A percentile compares a stretch with the other conserved stretches of the same genome.
These are phyloP conservation scores for Morpho achilles DNA, from an alignment of 2,888 invertebrate species.

Conservation along the genomic window DNA sequence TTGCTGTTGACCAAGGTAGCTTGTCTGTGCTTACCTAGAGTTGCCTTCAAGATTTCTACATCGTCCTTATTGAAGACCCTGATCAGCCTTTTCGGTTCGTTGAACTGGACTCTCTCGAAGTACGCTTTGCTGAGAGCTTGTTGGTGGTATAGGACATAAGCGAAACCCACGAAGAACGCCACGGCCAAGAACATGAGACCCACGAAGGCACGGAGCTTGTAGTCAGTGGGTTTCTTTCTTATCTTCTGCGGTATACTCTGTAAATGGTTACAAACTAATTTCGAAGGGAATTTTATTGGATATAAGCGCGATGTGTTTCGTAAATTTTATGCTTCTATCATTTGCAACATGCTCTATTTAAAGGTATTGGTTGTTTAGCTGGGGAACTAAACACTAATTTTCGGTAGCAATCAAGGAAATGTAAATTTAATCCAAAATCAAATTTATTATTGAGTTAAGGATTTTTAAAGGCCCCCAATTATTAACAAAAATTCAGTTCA, in stretches of 20 bases:
- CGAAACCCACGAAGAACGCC: constrained; percentile 89
- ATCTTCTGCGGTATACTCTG: constrained; percentile 87
- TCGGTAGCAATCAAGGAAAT: no score
- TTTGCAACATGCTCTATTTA: no score
- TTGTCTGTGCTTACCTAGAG: constrained; percentile 66
- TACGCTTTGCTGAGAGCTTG: constrained; percentile 90
- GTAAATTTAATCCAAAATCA: no score
- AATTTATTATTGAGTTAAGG: no score
- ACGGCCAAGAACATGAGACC: constrained; percentile 89
- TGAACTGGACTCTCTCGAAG: constrained; percentile 91
- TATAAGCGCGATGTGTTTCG: no score
- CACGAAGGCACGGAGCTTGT: constrained; percentile 90
- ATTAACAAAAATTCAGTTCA: no score
- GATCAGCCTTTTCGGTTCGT: constrained; percentile 85
- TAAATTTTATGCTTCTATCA: no score
- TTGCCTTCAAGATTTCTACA: constrained; percentile 83
- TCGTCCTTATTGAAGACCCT: constrained; percentile 86
- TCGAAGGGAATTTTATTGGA: no score
- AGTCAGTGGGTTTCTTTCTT: constrained; percentile 86
- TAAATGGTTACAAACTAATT: background rate
- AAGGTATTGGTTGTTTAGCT: no score
- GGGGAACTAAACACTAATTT: no score
- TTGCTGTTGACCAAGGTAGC: no score
- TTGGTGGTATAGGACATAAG: constrained; percentile 90
- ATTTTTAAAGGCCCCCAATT: no score